Percentiles rank a stretch among this genome's conserved stretches.
phyloP scores from a whole-genome alignment of 1,140 invertebrate genomes.

The Hirudo medicinalis region DNA sequence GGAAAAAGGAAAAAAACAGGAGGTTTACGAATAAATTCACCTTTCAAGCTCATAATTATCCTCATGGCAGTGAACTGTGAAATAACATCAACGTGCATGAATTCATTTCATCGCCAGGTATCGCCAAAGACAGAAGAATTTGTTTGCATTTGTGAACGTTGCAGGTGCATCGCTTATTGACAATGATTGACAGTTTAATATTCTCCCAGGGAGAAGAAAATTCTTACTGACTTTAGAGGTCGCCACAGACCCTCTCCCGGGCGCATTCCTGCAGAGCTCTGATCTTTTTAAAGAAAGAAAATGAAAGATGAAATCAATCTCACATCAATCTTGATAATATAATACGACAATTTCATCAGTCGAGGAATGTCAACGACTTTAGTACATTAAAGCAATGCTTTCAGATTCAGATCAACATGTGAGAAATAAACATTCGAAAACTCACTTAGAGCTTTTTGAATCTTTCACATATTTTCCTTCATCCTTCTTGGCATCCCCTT shows the following conservation, averaged over 20 bases:
- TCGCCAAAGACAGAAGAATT: neutral
- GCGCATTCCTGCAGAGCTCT: neutral
- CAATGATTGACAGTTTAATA: neutral
- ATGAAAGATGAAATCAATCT: too few relatives aligned
- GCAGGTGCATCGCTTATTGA: neutral
- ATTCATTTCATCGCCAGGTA: neutral
- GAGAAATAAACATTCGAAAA: too few relatives aligned
- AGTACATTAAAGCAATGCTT: too few relatives aligned
- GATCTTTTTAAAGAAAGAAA: neutral
- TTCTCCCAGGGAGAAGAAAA: conserved; percentile 20
- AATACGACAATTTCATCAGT: too few relatives aligned
- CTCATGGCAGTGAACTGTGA: neutral
- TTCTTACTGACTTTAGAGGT: conserved; percentile 87
- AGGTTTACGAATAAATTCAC: too few relatives aligned
- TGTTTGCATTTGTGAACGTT: conserved; percentile 2
- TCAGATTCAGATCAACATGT: too few relatives aligned
- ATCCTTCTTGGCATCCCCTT: neutral
- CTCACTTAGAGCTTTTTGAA: too few relatives aligned
- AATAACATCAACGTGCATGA: neutral
- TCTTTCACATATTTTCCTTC: too few relatives aligned
- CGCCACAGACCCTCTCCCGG: conserved; percentile 43
- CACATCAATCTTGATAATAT: too few relatives aligned
- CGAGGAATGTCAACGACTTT: too few relatives aligned
- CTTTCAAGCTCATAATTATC: too few relatives aligned
- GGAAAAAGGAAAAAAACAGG: neutral